Evolutionary conservation across 1,140 invertebrate species (phyloP), one percentile per base, ranked within the genome.

Genomic region (Drosophila ananassae): DNA sequence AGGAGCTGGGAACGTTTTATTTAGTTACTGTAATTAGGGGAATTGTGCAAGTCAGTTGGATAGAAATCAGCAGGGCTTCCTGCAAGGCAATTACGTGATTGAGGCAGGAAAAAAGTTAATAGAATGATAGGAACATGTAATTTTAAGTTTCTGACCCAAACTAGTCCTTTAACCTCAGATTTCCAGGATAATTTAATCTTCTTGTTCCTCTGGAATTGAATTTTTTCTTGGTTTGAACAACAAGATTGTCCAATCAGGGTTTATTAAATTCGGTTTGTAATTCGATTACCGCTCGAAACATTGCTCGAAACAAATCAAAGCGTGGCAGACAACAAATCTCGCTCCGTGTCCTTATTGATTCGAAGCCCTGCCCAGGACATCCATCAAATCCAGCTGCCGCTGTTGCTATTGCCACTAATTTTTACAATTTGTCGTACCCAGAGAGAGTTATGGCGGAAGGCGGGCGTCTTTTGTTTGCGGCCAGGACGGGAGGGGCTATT

Each of bases 361-460:
- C 46, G 37, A 46, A 63, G 17, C 2, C 37, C 25, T 17, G 22
- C 72, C 25, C 32, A 32, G 41, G 34, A 37, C 59, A 73, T 66
- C 72, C 53, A 75, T 75, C 72, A 75, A 74, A 58, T 66, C 32
- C 28, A 32, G 39, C 71, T 51, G 41, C 57, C 34, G 17, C 48
- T n/a, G 41, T 56, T 63, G 39, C 53, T 44, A 55, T 55, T 41
- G 62, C 73, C 73, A 76, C 73, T 77, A 77, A 77, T 77, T 77
- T 76, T 57, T 57, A 77, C 74, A 77, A 77, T 77, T 77, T 77
- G 73, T 77, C 82, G 64, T 76, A 72, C 2, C 34, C 74, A 87
- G 74, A 72, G 68, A 67, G 60, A 82, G 73, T 85, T 85, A 87
- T 81, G 64, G 64, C 39, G 63, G 67, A 48, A 60, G 73, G 52